Conservation (phyloP, 1,140 invertebrate genomes). For the Trachymyrmex septentrionalis region DNA sequence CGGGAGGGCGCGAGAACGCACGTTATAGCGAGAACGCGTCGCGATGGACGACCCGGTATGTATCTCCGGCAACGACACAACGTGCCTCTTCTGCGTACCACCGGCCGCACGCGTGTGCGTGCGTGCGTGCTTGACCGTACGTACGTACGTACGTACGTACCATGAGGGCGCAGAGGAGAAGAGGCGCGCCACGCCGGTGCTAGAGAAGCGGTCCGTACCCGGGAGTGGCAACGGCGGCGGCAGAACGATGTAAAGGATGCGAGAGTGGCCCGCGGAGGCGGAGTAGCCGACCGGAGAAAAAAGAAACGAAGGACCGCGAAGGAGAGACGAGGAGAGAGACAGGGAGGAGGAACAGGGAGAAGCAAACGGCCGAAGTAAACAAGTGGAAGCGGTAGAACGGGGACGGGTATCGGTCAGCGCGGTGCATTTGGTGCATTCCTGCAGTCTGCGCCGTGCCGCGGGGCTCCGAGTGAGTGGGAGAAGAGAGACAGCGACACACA, state of each 20-base stretch:
- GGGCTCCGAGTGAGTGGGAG: conserved; percentile 38
- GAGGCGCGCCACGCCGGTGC: conserved; percentile 61
- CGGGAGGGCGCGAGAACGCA: conserved; percentile 32
- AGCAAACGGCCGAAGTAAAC: conserved; percentile 80
- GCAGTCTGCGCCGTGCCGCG: conserved; percentile 76
- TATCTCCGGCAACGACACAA: conserved; percentile 35
- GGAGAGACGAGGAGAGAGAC: conserved; percentile 21
- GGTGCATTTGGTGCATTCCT: conserved; percentile 84
- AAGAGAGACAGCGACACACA: not conserved
- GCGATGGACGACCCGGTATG: conserved; percentile 46
- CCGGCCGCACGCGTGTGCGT: conserved; percentile 1
- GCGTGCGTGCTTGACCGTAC: conserved; percentile 1
- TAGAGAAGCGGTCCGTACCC: conserved; percentile 32
- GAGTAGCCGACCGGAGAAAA: conserved; percentile 55
- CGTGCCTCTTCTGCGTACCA: conserved; percentile 38
- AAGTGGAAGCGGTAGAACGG: conserved; percentile 78
- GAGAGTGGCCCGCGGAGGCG: conserved; percentile 56
- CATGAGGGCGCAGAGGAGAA: conserved; percentile 48
- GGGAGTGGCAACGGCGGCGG: conserved; percentile 46
- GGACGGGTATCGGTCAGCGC: conserved; percentile 77
- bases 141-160: not conserved
- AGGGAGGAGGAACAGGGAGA: conserved; percentile 41
- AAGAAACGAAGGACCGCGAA: conserved; percentile 24
- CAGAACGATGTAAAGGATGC: conserved; percentile 63
- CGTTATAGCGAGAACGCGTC: conserved; percentile 24